These are phyloP conservation scores for Dynastes tityus DNA, from an alignment of 2,888 invertebrate species.

Conservation along the genomic window DNA sequence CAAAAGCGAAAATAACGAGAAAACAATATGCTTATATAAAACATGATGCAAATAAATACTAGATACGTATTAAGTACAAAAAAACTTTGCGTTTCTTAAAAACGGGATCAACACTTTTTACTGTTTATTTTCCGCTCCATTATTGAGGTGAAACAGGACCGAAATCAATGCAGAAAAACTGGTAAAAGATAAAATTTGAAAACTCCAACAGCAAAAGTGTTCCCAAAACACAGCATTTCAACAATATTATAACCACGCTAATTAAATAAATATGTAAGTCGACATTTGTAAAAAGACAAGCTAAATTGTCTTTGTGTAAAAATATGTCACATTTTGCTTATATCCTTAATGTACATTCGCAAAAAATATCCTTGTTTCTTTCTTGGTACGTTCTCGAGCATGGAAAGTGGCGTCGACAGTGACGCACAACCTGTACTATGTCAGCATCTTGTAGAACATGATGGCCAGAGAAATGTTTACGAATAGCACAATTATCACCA, in stretches of 20 bases:
- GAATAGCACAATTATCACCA: conserved; percentile 93
- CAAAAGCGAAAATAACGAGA: neutral
- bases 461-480: conserved; percentile 95
- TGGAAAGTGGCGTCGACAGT: conserved; percentile 53
- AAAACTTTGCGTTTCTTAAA: conserved; percentile 11
- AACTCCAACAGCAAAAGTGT: conserved; percentile 68
- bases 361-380: conserved; percentile 38
- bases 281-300: conserved; percentile 50
- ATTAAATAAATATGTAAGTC: conserved; percentile 56
- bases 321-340: conserved; percentile 48
- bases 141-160: conserved; percentile 32
- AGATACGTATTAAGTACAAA: conserved; percentile 24
- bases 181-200: conserved; percentile 66
- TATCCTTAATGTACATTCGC: conserved; percentile 35
- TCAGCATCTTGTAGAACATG: conserved; percentile 95
- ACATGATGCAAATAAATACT: conserved; percentile 35
- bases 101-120: neutral
- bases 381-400: conserved; percentile 42
- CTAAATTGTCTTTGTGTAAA: conserved; percentile 44
- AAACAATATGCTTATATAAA: conserved; percentile 27
- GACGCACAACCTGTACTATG: conserved; percentile 83
- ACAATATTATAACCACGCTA: conserved; percentile 60
- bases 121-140: conserved; percentile 12
- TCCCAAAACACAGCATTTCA: conserved; percentile 65
- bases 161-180: conserved; percentile 25